Base-by-base conservation (phyloP, 2,888 invertebrate species). In the Leptothorax acervorum region DNA sequence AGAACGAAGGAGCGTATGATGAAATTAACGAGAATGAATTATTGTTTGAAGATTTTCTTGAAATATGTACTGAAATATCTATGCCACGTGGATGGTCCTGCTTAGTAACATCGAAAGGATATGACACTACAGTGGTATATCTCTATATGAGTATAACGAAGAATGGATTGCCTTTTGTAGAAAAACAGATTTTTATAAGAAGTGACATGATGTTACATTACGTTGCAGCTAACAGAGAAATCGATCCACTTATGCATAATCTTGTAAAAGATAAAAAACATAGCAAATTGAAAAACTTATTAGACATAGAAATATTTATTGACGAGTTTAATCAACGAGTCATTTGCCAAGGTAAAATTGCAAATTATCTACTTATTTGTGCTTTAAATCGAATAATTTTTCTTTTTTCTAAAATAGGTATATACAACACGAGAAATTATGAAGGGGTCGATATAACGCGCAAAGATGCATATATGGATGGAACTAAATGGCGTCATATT, bases 41-140 rank as follows among this genome's bases (percentile, higher is more conserved):
- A 74, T 87, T 94, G 9, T 94, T 94, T 65, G 94, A 94, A 87
- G 94, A 94, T 86, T 87, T 94, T 28, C 88, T 94, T 3, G 94
- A 94, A 87, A 87, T 93, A 45, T 93, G 92, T 82, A 93, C 93
- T 48, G 94, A 94, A 87, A 90, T 93, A 31, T 89, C 84, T 31
- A 87, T 94, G 55, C 94, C 94, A 2, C 89, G 87, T 51, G 92
- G 93, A 15, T 94, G 94, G 94, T 91, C 92, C 2, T 91, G 92
- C 23, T 91, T 93, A 71, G 93, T 94, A 4, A 92, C 93, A 23
- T 93, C 94, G 0, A 93, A 93, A 82, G 94, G 93, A 9, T 91
- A 90, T 48, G 88, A 87, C 35, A 94, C 93, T 4, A 94, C 93
- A 45, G 90, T 94, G 45, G 91, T 93, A 4, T 94, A 93, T 83